These are phyloP conservation scores for Lutjanus argentimaculatus DNA, from an alignment of 2,797 vertebrate species.

Conservation along the genomic window DNA sequence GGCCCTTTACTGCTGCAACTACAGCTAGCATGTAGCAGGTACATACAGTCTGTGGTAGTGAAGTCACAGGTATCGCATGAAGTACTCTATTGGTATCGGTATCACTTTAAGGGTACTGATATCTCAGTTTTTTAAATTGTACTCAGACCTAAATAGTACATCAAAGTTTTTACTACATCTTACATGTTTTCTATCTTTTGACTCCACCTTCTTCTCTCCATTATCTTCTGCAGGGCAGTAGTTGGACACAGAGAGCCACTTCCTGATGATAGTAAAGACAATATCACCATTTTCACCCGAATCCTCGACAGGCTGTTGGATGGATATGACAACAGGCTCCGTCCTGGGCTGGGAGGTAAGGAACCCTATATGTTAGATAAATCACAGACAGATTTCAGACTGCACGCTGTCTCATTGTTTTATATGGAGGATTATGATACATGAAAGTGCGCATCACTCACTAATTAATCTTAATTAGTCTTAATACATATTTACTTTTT, in stretches of 20 bases:
- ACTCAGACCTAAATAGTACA: too few species aligned
- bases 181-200: conserved; percentile 22
- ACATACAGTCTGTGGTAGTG: too few species aligned
- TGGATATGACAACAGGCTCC: conserved; percentile 97
- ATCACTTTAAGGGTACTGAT: too few species aligned
- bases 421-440: not conserved
- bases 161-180: conserved; percentile 5
- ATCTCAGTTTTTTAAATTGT: too few species aligned
- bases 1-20: too few species aligned
- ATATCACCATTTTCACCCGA: conserved; percentile 98
- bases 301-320: conserved; percentile 97
- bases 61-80: too few species aligned
- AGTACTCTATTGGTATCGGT: too few species aligned
- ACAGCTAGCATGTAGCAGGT: too few species aligned
- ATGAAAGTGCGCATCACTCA: not conserved
- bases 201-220: conserved; percentile 38
- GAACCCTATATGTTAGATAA: not conserved
- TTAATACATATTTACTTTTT: not conserved
- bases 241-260: conserved; percentile 95
- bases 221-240: conserved; percentile 86
- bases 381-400: conserved; percentile 7
- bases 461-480: not conserved
- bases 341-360: conserved; percentile 97
- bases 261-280: conserved; percentile 95
- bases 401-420: not conserved